phyloP scores from a whole-genome alignment of 2,113 vertebrate genomes.

The Procavia capensis region DNA sequence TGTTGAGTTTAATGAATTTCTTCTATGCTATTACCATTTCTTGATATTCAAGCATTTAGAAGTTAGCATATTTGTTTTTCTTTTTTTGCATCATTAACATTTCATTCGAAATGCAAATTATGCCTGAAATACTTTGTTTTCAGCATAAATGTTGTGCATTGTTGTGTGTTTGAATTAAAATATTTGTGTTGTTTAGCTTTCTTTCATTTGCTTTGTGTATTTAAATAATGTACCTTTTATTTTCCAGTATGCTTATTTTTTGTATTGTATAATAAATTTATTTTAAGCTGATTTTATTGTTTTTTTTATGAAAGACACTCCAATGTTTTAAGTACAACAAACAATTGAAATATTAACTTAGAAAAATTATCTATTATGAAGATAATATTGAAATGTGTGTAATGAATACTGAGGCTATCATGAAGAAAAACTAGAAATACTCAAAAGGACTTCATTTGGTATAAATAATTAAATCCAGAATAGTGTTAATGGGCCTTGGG shows the following conservation, averaged over 20 bases:
- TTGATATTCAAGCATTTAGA: constrained; percentile 91
- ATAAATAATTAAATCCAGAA: background rate
- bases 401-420: constrained; percentile 22
- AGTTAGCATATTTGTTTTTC: constrained; percentile 81
- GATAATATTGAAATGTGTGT: constrained; percentile 39
- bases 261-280: constrained; percentile 92
- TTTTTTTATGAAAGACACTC: constrained; percentile 78
- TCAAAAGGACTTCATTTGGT: constrained; percentile 39
- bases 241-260: constrained; percentile 88
- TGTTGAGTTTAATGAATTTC: constrained; percentile 82
- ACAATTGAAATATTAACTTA: constrained; percentile 66
- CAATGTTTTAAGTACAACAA: constrained; percentile 55
- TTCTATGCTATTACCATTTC: constrained; percentile 85
- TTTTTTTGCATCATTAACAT: constrained; percentile 87
- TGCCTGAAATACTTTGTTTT: constrained; percentile 83
- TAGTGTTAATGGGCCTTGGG: background rate
- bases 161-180: constrained; percentile 87
- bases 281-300: constrained; percentile 89
- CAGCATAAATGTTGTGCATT: constrained; percentile 83
- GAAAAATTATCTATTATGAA: constrained; percentile 36
- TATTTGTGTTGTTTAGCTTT: constrained; percentile 87
- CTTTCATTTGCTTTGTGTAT: constrained; percentile 90
- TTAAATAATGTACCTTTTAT: constrained; percentile 89
- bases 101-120: constrained; percentile 89
- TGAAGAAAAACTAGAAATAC: constrained; percentile 51